A percentile compares a stretch with the other conserved stretches of the same genome.
Evolutionary conservation across 2,797 vertebrate species (phyloP).

Genomic region (Cygnus olor): DNA sequence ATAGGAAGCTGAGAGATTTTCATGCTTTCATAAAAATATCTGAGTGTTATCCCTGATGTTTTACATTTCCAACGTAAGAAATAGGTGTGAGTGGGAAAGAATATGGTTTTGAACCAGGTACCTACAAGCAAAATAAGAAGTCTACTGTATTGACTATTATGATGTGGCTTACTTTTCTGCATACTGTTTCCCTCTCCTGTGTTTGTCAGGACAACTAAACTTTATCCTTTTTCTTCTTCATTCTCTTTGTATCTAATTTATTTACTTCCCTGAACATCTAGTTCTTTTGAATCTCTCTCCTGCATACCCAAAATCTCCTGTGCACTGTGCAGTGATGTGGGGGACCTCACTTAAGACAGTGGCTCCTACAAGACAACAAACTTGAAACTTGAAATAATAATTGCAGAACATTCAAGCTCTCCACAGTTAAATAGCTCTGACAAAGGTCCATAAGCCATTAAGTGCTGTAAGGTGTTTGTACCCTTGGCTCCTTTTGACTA

Average conservation of each 20-base stretch:
- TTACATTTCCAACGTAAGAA: not conserved
- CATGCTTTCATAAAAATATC: not conserved
- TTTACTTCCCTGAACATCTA: not conserved
- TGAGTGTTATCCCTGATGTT: not conserved
- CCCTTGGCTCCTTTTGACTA: not conserved
- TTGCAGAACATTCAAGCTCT: not conserved
- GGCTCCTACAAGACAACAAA: not conserved
- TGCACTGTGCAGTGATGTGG: accelerated
- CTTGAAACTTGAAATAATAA: not conserved
- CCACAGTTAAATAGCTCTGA: not conserved
- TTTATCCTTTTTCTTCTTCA: not conserved
- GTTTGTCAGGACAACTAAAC: not conserved
- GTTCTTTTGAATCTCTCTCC: not conserved
- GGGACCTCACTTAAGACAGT: not conserved
- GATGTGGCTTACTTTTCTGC: not conserved
- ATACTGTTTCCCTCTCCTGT: not conserved
- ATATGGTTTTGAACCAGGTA: not conserved
- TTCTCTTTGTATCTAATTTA: not conserved
- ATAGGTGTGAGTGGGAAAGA: not conserved
- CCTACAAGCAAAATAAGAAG: not conserved
- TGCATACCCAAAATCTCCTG: not conserved
- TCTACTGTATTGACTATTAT: not conserved
- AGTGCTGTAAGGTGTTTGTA: not conserved
- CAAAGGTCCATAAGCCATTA: not conserved
- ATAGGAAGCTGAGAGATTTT: not conserved